These are phyloP conservation scores for Horisme vitalbata DNA, from an alignment of 2,888 invertebrate genomes.

Conservation along the genomic window DNA sequence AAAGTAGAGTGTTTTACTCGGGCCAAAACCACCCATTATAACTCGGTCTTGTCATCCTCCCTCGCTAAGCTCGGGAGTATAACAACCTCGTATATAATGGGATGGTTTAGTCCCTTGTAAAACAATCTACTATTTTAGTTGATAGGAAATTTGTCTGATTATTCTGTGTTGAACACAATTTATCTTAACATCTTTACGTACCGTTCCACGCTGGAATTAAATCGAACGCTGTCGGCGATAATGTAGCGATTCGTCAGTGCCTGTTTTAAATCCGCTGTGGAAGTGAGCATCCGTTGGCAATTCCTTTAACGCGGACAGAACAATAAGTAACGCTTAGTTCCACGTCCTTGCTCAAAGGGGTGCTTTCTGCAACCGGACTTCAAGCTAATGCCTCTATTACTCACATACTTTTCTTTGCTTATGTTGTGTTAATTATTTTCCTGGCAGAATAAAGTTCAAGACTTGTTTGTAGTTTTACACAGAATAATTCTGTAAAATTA, in stretches of 20 bases:
- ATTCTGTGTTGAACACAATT: background rate
- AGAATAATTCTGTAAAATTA: background rate
- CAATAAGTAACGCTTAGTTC: slow-evolving; percentile 68
- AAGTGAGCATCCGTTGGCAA: slow-evolving; percentile 61
- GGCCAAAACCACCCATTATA: no score
- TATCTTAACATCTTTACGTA: slow-evolving; percentile 47
- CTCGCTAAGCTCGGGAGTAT: no score
- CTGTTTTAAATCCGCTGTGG: slow-evolving; percentile 65
- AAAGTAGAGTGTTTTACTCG: no score
- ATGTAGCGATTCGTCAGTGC: slow-evolving; percentile 72
- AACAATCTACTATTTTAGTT: no score
- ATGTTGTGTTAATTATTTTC: slow-evolving; percentile 24
- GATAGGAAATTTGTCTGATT: no score
- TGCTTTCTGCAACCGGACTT: slow-evolving; percentile 32
- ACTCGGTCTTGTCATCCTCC: no score
- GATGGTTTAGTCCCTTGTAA: no score
- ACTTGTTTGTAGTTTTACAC: no score
- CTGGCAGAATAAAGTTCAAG: slow-evolving; percentile 2
- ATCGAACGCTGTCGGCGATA: slow-evolving; percentile 68
- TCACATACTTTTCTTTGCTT: slow-evolving; percentile 29
- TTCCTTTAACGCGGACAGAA: slow-evolving; percentile 49
- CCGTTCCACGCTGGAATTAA: slow-evolving; percentile 49
- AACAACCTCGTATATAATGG: no score
- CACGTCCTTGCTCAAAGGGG: slow-evolving; percentile 42
- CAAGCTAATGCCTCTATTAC: slow-evolving; percentile 32